phyloP scores from a whole-genome alignment of 2,888 invertebrate species.

The Seira ritae region DNA sequence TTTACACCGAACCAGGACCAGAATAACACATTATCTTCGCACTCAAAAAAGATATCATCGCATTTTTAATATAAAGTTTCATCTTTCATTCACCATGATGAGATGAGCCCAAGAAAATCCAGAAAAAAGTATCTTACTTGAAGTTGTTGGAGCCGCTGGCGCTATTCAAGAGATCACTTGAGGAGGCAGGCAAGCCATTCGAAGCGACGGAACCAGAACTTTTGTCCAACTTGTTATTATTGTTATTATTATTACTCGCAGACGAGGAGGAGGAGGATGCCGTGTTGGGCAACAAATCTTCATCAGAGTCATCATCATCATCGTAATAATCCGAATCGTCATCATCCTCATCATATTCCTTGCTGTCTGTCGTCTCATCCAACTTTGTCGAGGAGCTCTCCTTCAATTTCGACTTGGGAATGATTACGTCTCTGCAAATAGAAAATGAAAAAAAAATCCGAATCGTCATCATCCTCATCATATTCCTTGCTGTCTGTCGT shows the following conservation, averaged over 20 bases:
- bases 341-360: conserved; percentile 80
- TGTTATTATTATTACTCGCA: conserved; percentile 47
- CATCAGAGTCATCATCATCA: conserved; percentile 82
- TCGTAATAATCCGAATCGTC: conserved; percentile 87
- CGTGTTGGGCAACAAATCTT: conserved; percentile 75
- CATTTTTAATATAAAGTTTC: too few relatives aligned
- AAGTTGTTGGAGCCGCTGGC: conserved; percentile 56
- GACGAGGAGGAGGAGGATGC: conserved; percentile 45
- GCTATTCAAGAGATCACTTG: conserved; percentile 55
- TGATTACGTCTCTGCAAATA: conserved; percentile 78
- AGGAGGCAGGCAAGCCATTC: conserved; percentile 50
- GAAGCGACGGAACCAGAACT: conserved; percentile 56
- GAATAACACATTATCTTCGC: too few relatives aligned
- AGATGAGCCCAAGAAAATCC: not conserved
- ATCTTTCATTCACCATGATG: not conserved
- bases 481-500: conserved; percentile 78
- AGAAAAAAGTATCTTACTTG: conserved; percentile 61
- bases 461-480: conserved; percentile 82
- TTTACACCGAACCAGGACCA: too few relatives aligned
- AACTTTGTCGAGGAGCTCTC: conserved; percentile 76
- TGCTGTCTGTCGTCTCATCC: conserved; percentile 77
- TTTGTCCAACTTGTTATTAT: conserved; percentile 68
- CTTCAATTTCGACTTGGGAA: conserved; percentile 78
- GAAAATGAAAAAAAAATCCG: too few relatives aligned
- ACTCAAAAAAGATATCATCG: too few relatives aligned